Evolutionary conservation across 2,888 invertebrate genomes (phyloP), one percentile per base, ranked within the genome.

Genomic region (Cantharis lateralis): DNA sequence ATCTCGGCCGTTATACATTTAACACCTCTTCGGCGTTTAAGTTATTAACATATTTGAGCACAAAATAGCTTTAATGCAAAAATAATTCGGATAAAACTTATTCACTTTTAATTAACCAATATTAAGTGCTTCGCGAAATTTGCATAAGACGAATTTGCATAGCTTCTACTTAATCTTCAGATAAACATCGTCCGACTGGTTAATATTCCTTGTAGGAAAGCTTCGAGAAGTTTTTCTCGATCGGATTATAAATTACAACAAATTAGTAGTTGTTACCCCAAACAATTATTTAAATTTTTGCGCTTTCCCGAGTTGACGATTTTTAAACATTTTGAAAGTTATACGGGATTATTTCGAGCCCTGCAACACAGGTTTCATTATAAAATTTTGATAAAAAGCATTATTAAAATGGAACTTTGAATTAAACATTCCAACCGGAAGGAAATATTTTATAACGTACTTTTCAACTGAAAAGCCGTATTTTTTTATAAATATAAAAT

Each of bases 1-100:
- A 75, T 68, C 77, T 68, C 62, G 64, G 48, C 18, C 74, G 72
- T 48, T 75, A 74, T 74, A 68, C 72, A 74, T 77, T 74, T 77
- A 77, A 70, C 74, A 74, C 72, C 71, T 75, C 74, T 74, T 77
- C 69, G 26, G 26, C 71, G 66, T 74, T 72, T 72, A 66, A 74
- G 72, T 77, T 71, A 77, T 74, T 72, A 68, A 68, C 62, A 68
- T 62, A 20, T 75, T 68, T 69, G 15, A 61, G 64, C 61, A 62
- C 26, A 18, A 7, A 48, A 66, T 61, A n/a, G 70, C 70, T 18
- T 70, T 64, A 70, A 64, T n/a, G 62, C 16, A 32, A 72, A 70
- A 72, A 72, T 72, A 72, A 61, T 71, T 68, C 63, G n/a, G 11
- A 15, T 20, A 32, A 64, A 16, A 18, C 20, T 15, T 72, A 64